Evolutionary conservation across 2,888 invertebrate genomes (phyloP), one percentile per base, ranked within the genome.

Genomic region (Smittia aterrima): DNA sequence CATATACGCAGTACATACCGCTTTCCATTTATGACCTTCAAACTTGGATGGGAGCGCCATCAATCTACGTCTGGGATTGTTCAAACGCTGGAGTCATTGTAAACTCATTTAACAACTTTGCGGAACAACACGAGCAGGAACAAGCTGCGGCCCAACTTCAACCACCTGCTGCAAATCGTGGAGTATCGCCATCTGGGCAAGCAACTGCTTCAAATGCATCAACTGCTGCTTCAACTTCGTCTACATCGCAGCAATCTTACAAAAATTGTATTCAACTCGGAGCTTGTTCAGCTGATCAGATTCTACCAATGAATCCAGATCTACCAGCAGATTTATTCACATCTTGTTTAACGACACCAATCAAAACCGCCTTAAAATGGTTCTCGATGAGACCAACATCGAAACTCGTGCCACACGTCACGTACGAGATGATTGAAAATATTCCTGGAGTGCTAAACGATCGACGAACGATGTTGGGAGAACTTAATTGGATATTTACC

Each of bases 401-500:
- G 32, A 90, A 92, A 80, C 86, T 95, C 78, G 91, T 95, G 77
- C 92, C 95, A 74, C 88, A 88, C 77, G 87, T 95, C 77, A 90
- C 92, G 16, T 84, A 91, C 79, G 96, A 96, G 62, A 86, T 94
- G 77, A 92, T 97, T 75, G 97, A 98, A 81, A 94, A 95, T 83
- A 95, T 99, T 79, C 98, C 98, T 6, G 99, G 99, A 1, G 92
- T 93, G 80, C 87, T 97, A 78, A 93, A 92, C 77, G 98, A 98
- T 85, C 87, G 98, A 20, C 87, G 96, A 78, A 98, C 99, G 27
- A 96, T 98, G 94, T 87, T 98, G 77, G 99, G 99, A 66, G 98
- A 99, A 85, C 85, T 99, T 75, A 99, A 99, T 86, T 99, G 99
- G 99, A 98, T 99, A 81, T 99, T 99, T 85, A 99, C 99, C 1